These are phyloP conservation scores for Microcebus jonahi DNA, from an alignment of 2,113 vertebrate genomes.

Conservation along the genomic window DNA sequence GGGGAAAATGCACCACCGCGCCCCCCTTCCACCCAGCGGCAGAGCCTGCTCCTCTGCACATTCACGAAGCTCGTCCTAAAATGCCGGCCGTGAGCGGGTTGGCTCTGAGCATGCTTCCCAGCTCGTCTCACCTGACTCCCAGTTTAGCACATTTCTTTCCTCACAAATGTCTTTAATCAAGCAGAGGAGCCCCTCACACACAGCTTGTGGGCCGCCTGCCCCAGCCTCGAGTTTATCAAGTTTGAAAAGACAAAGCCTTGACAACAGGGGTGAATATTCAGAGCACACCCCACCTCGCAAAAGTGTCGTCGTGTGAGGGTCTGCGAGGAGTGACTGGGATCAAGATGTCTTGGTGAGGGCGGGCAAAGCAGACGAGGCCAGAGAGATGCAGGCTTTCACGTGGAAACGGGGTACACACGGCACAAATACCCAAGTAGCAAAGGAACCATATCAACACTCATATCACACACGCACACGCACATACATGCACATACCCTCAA, in stretches of 20 bases:
- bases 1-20: background rate
- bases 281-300: background rate
- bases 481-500: background rate
- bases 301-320: background rate
- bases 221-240: background rate
- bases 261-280: background rate
- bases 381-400: background rate
- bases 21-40: background rate
- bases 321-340: background rate
- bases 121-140: background rate
- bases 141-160: background rate
- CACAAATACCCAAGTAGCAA: background rate
- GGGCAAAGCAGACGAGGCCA: background rate
- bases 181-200: background rate
- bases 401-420: background rate
- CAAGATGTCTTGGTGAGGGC: background rate
- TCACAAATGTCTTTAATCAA: background rate
- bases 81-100: background rate
- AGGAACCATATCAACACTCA: background rate
- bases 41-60: background rate
- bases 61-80: background rate
- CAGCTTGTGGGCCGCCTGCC: background rate
- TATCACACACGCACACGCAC: background rate
- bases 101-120: background rate
- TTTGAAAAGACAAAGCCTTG: background rate